These are phyloP conservation scores for Lontra canadensis DNA, from an alignment of 2,113 vertebrate genomes.

Conservation along the genomic window DNA sequence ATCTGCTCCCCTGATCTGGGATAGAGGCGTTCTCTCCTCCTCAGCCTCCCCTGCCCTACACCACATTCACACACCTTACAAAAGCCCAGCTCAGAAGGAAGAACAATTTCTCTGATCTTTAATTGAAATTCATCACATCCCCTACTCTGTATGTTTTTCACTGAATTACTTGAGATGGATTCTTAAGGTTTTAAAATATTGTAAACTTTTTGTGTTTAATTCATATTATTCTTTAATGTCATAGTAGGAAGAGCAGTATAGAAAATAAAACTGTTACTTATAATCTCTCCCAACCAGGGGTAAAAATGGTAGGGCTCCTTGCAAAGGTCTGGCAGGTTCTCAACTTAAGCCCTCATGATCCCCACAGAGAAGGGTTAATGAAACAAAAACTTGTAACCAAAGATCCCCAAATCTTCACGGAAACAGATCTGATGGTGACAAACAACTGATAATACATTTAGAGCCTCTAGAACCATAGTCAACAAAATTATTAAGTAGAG, in stretches of 20 bases:
- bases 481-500: neutral
- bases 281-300: neutral
- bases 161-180: neutral
- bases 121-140: neutral
- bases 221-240: neutral
- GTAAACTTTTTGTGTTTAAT: neutral
- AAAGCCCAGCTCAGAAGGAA: neutral
- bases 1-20: neutral
- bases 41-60: neutral
- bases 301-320: neutral
- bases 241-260: neutral
- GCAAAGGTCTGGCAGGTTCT: neutral
- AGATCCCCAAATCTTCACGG: neutral
- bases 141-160: neutral
- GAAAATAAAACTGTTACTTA: neutral
- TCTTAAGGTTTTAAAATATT: neutral
- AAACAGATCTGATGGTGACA: neutral
- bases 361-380: too few relatives aligned
- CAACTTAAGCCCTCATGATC: neutral
- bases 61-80: neutral
- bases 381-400: neutral
- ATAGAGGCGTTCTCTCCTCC: neutral
- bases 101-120: neutral
- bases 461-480: neutral
- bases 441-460: neutral